These are phyloP conservation scores for Taphrorychus bicolor DNA, from an alignment of 2,888 invertebrate species.

Conservation along the genomic window DNA sequence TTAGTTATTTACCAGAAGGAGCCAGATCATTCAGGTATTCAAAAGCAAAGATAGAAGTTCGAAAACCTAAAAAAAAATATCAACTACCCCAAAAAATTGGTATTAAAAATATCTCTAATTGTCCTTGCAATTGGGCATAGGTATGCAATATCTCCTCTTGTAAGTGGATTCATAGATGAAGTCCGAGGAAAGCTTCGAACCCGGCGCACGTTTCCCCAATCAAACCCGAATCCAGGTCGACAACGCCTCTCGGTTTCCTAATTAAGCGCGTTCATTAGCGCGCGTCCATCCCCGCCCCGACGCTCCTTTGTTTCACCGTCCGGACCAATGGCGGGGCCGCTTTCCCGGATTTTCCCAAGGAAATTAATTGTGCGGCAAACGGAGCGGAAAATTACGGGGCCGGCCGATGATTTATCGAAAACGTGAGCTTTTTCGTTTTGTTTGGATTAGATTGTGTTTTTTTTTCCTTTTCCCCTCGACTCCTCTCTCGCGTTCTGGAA, in stretches of 20 bases:
- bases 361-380: slow-evolving; percentile 39
- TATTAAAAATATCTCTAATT: too few species aligned
- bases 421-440: slow-evolving; percentile 38
- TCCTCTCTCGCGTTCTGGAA: neutral
- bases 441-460: slow-evolving; percentile 39
- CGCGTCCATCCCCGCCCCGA: slow-evolving; percentile 32
- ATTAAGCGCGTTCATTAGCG: slow-evolving; percentile 40
- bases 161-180: neutral
- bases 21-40: too few species aligned
- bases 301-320: slow-evolving; percentile 32
- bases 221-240: slow-evolving; percentile 13
- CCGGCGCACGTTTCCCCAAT: slow-evolving; percentile 4
- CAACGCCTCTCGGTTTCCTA: slow-evolving; percentile 33
- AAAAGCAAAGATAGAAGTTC: too few species aligned
- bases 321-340: slow-evolving; percentile 25
- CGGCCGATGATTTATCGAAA: slow-evolving; percentile 37
- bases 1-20: too few species aligned
- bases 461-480: slow-evolving; percentile 8
- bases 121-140: neutral
- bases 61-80: too few species aligned
- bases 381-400: slow-evolving; percentile 37
- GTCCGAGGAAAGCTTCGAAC: neutral
- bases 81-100: too few species aligned
- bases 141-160: neutral
- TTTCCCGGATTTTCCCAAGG: slow-evolving; percentile 38